Evolutionary conservation across 2,797 vertebrate species (phyloP), one percentile per base, ranked within the genome.

Genomic region (Epinephelus coioides): DNA sequence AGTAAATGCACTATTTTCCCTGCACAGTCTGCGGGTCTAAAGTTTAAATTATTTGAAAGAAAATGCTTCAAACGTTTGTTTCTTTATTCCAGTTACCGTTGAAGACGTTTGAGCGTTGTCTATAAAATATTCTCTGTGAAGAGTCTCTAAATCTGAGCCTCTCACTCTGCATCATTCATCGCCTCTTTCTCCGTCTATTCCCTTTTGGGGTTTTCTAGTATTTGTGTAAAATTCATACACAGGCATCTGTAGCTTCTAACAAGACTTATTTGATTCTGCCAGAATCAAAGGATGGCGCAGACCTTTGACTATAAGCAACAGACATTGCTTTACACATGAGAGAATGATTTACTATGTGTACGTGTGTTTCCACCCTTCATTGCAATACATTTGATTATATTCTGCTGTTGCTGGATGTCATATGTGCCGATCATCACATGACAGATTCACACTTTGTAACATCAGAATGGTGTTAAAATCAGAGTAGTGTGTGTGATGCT

Each of bases 351-450:
- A 6, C 40, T 50, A 61, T 76, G 38, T 73, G 60, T 61, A 59
- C 44, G 34, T 40, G 11, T 81, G 44, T 76, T 47, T 50, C 59
- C 78, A 73, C 71, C 23, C 1, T 0, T 83, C 80, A 81, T 90
- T 47, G 65, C 68, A 82, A 40, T 3, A 30, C 55, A 69, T 81
- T 15, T 25, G 56, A 66, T 69, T 73, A 49, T 78, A 43, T 71
- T 21, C 13, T 67, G 57, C 72, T 82, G 78, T 25, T 64, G 71
- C 2, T 54, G 59, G 57, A 69, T 5, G 30, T 79, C 71, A 57
- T 62, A 23, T 23, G 56, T 61, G 60, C 51, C 75, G 44, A 56
- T n/a, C 73, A 82, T 81, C 76, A 78, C 61, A 62, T 86, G 72
- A 78, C 64, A 9, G 59, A 74, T 40, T 43, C 65, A 54, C 72